Evolutionary conservation across 2,797 vertebrate species (phyloP), one percentile per base, ranked within the genome.

Genomic region (Poeciliopsis turneri): DNA sequence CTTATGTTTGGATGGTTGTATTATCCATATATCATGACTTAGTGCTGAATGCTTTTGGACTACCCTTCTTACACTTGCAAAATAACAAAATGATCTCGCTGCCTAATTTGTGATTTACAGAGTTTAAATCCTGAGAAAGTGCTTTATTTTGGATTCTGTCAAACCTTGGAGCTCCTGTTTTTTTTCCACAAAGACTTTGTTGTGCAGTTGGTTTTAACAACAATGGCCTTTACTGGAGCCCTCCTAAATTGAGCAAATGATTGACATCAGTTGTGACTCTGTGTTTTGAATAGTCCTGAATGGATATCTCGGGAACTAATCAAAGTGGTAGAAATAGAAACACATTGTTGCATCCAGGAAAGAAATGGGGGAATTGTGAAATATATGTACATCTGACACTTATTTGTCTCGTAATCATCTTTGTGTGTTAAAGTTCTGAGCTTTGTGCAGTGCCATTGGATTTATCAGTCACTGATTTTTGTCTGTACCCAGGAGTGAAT

Each of bases 391-490:
- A 12, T 45, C 12, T 64, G 51, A 25, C 39, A 2, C 41, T 3
- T 59, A 73, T 15, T 71, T 75, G 16, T 43, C 18, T 47, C 39
- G 25, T 51, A 13, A 55, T 71, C 11, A 25, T 79, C 25, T 47
- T 39, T 28, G 43, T 76, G 43, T 43, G 41, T 57, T 28, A 20
- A 46, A 39, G 20, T 77, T 76, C 43, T 72, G 55, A 83, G 43
- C 82, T 84, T 83, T 79, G 82, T 82, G 84, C 39, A 59, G 82
- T 77, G 78, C 82, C 81, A 89, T 90, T 76, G 84, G 80, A 91
- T 82, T 77, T 82, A 49, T 78, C 76, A 87, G 81, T 82, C 80
- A 70, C 73, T 91, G 90, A 86, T 87, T 92, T 92, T 89, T 90
- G 82, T 86, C 78, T 88, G 83, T 79, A 81, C 84, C 69, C 78